phyloP scores from a whole-genome alignment of 2,888 invertebrate genomes.

The Volucella inflata region DNA sequence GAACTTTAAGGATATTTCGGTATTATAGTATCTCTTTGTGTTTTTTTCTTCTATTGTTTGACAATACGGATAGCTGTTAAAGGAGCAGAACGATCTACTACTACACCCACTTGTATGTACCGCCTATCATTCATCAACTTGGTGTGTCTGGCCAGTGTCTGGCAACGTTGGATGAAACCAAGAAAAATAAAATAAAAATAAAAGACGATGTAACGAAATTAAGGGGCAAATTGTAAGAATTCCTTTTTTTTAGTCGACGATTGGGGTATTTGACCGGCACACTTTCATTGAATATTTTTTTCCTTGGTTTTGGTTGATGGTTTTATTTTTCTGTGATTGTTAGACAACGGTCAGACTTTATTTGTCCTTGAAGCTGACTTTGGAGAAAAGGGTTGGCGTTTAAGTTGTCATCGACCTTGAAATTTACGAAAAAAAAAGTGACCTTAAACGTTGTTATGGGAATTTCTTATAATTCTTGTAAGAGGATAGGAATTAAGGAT shows the following conservation, averaged over 20 bases:
- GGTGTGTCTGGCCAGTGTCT: slow-evolving; percentile 70
- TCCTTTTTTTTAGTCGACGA: slow-evolving; percentile 16
- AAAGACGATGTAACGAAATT: slow-evolving; percentile 49
- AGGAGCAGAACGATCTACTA: slow-evolving; percentile 17
- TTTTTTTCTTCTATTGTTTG: slow-evolving; percentile 62
- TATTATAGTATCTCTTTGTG: slow-evolving; percentile 62
- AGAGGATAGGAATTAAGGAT: slow-evolving; percentile 56
- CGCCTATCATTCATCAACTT: slow-evolving; percentile 71
- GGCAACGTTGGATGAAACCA: slow-evolving; percentile 30
- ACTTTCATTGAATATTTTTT: slow-evolving; percentile 33
- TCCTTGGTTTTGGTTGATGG: background rate
- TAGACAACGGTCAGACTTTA: slow-evolving; percentile 65
- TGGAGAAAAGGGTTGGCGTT: slow-evolving; percentile 48
- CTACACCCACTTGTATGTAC: slow-evolving; percentile 49
- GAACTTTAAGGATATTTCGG: slow-evolving; percentile 57
- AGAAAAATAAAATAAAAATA: slow-evolving; percentile 20
- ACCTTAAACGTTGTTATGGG: slow-evolving; percentile 12
- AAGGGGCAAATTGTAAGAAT: slow-evolving; percentile 52
- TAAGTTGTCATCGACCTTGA: slow-evolving; percentile 44
- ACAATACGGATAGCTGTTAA: slow-evolving; percentile 27
- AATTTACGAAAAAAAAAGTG: slow-evolving; percentile 1
- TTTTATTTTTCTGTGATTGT: slow-evolving; percentile 45
- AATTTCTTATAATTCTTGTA: slow-evolving; percentile 34
- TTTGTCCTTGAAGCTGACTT: slow-evolving; percentile 42
- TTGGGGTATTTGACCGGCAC: slow-evolving; percentile 46